Conservation (phyloP, 2,888 invertebrate genomes). For the Helobdella robusta region DNA sequence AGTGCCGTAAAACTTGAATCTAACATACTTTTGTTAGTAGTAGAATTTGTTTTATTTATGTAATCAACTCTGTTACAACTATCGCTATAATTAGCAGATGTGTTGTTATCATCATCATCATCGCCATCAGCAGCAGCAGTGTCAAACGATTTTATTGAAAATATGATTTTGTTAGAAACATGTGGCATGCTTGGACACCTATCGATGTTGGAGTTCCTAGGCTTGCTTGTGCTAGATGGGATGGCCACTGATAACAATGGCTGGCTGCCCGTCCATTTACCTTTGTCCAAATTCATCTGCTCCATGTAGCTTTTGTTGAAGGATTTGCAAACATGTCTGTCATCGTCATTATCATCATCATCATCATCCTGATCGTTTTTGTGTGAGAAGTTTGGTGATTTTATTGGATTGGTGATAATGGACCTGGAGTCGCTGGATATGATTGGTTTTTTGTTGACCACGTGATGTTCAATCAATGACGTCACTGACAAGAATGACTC, state of each 20-base stretch:
- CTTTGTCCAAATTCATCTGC: too few species aligned
- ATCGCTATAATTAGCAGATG: background rate
- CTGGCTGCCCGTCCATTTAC: constrained; percentile 6
- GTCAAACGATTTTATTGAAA: too few species aligned
- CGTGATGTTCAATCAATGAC: background rate
- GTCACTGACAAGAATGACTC: constrained; percentile 2
- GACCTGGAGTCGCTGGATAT: background rate
- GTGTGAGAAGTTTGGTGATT: too few species aligned
- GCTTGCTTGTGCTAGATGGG: too few species aligned
- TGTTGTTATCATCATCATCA: constrained; percentile 1
- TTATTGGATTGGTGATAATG: constrained; percentile 8
- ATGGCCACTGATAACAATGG: constrained; percentile 6
- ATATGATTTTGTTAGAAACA: too few species aligned
- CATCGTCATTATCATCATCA: too few species aligned
- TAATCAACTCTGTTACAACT: background rate
- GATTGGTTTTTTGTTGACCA: background rate
- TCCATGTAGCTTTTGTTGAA: too few species aligned
- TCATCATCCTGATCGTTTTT: too few species aligned
- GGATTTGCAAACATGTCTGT: too few species aligned
- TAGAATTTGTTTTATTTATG: background rate
- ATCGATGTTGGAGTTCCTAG: too few species aligned
- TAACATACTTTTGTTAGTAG: background rate
- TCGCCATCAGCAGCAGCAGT: too few species aligned
- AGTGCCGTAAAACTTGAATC: background rate
- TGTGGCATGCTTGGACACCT: too few species aligned